phyloP scores from a whole-genome alignment of 2,797 vertebrate species.

The Acridotheres tristis region DNA sequence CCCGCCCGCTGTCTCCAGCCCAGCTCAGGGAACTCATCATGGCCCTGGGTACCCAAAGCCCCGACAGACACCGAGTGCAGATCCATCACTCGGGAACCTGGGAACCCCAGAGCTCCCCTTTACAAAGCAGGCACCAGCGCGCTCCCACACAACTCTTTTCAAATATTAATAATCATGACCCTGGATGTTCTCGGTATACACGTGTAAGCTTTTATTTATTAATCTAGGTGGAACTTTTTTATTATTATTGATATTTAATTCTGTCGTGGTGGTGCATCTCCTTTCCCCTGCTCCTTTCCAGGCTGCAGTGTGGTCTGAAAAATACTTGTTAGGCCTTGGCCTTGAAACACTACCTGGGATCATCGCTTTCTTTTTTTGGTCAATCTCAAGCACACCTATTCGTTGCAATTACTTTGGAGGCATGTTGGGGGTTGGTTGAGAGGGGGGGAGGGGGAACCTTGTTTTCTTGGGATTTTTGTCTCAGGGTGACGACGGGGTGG shows the following conservation, averaged over 20 bases:
- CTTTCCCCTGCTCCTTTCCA: rapidly evolving
- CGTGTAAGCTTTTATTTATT: rapidly evolving
- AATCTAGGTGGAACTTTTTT: no score
- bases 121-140: no score
- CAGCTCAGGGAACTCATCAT: neutral
- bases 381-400: rapidly evolving
- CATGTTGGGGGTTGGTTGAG: no score
- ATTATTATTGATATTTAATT: neutral
- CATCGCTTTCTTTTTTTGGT: no score
- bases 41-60: neutral
- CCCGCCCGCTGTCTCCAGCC: rapidly evolving
- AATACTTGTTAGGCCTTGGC: no score
- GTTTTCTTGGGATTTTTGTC: no score
- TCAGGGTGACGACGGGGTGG: no score
- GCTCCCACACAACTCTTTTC: no score
- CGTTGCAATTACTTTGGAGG: neutral
- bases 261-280: neutral
- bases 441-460: no score
- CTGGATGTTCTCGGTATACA: no score
- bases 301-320: neutral
- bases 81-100: neutral
- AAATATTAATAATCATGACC: no score
- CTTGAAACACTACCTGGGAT: neutral
- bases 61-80: neutral
- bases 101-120: neutral